These are phyloP conservation scores for Thamnaconus septentrionalis DNA, from an alignment of 2,113 vertebrate species.

Conservation along the genomic window DNA sequence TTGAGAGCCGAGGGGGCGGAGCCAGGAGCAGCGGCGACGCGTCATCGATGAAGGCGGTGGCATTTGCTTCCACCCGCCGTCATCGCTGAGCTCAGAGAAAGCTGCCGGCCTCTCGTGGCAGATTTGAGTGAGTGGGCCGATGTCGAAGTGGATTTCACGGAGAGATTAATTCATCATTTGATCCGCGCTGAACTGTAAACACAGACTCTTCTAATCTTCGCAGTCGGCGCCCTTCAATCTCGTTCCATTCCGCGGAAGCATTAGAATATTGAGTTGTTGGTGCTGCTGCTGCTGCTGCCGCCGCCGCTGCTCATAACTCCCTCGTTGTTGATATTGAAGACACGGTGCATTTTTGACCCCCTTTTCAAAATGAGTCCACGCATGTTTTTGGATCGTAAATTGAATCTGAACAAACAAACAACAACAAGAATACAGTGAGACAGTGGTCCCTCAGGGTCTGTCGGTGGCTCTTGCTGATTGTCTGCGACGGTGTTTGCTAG, in stretches of 20 bases:
- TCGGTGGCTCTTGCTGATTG: conserved; percentile 49
- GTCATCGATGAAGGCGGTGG: conserved; percentile 63
- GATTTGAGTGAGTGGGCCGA: neutral
- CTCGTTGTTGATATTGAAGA: conserved; percentile 5
- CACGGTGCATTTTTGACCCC: conserved; percentile 11
- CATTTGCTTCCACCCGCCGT: conserved; percentile 51
- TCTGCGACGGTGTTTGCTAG: conserved; percentile 31
- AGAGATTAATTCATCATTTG: conserved; percentile 42
- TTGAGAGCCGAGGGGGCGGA: conserved; percentile 23
- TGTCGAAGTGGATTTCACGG: conserved; percentile 1
- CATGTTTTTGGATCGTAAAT: conserved; percentile 9
- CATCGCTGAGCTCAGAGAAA: too few relatives aligned
- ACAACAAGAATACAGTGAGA: neutral
- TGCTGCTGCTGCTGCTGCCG: neutral
- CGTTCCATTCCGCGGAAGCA: conserved; percentile 7
- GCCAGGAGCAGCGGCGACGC: conserved; percentile 41
- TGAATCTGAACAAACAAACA: conserved; percentile 9
- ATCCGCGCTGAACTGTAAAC: conserved; percentile 38
- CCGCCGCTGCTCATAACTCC: neutral
- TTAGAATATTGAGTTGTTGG: conserved; percentile 25
- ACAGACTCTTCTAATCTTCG: conserved; percentile 22
- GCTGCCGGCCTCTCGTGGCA: neutral
- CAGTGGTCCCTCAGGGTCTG: conserved; percentile 41
- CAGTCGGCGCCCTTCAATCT: conserved; percentile 15
- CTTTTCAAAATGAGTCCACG: conserved; percentile 18